Evolutionary conservation across 2,113 vertebrate species (phyloP).

Genomic region (Hypanus sabinus): DNA sequence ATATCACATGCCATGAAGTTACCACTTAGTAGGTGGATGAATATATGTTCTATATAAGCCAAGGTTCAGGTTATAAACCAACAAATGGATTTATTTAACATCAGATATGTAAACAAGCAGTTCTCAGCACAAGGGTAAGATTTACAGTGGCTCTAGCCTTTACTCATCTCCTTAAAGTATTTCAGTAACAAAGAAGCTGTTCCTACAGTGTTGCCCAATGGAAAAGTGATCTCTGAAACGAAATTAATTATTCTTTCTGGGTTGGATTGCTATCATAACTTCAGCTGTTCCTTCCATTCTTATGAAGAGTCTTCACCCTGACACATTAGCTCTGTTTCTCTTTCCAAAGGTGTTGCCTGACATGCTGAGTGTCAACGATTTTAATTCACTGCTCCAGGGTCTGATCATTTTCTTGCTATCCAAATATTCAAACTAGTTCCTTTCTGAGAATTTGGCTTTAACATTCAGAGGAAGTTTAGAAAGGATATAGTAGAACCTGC

Average conservation of each 20-base stretch:
- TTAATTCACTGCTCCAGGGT: too few relatives aligned
- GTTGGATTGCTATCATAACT: not conserved
- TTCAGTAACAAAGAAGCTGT: not conserved
- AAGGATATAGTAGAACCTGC: not conserved
- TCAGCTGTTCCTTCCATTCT: too few relatives aligned
- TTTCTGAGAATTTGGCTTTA: not conserved
- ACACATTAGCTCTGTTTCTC: too few relatives aligned
- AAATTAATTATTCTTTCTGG: not conserved
- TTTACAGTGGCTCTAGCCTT: not conserved
- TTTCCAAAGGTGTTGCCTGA: too few relatives aligned
- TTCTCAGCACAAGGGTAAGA: not conserved
- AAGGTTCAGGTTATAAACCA: slow-evolving; percentile 2
- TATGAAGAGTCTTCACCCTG: too few relatives aligned
- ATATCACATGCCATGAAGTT: not conserved
- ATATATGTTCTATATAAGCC: not conserved
- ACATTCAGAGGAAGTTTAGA: not conserved
- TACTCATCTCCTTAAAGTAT: not conserved
- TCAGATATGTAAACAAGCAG: not conserved
- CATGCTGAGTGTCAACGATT: too few relatives aligned
- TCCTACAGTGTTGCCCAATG: not conserved
- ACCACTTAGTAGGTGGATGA: slow-evolving; percentile 12
- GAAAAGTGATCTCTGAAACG: not conserved
- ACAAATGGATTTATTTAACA: not conserved
- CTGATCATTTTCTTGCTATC: too few relatives aligned
- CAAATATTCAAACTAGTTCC: not conserved